Base-by-base conservation (phyloP, 2,888 invertebrate genomes). In the Ormyrus rosae region DNA sequence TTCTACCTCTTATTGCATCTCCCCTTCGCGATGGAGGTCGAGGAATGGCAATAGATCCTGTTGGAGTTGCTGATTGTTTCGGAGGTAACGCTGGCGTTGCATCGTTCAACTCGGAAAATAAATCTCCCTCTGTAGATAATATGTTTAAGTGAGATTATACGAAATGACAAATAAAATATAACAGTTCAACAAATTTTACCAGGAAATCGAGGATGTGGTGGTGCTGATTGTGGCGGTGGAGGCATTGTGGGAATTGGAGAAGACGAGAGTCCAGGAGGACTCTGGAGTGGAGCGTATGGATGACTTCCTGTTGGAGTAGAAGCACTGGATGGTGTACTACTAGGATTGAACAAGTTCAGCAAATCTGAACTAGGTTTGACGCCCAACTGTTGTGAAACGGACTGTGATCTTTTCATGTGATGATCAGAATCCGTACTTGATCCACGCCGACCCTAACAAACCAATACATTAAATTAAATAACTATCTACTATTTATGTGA, bases 1-100 rank as follows among this genome's bases (percentile, higher is more conserved):
- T 92, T 75, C 93, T 91, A 0, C 93, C 93, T 55, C 94, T 91
- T 81, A 81, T 92, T 70, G 92, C 92, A 85, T 97, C 97, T 0
- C 96, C 96, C 71, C 96, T 93, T 73, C 97, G 92, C 2, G 97
- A 97, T 1, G 97, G 97, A 5, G 97, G 97, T 81, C 97, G 93
- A n/a, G 97, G 97, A 84, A 97, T 95, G 45, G 96, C 95, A 88
- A 97, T 96, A 67, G 95, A 94, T 68, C 93, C 93, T 4, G 96
- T 96, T 2, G 96, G 95, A 70, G 96, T 95, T 85, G 96, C 95
- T 5, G 93, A 92, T 82, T 93, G 93, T 79, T 94, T 92, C 83
- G 95, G 94, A 83, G 94, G 92, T 85, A 93, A 90, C 84, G 94
- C 94, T 79, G 93, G 92, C 83, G 93, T 93, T 88, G 95, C 94